A percentile compares a stretch with the other conserved stretches of the same genome.
Evolutionary conservation across 2,888 invertebrate genomes (phyloP).

Genomic region (Phania funesta): DNA sequence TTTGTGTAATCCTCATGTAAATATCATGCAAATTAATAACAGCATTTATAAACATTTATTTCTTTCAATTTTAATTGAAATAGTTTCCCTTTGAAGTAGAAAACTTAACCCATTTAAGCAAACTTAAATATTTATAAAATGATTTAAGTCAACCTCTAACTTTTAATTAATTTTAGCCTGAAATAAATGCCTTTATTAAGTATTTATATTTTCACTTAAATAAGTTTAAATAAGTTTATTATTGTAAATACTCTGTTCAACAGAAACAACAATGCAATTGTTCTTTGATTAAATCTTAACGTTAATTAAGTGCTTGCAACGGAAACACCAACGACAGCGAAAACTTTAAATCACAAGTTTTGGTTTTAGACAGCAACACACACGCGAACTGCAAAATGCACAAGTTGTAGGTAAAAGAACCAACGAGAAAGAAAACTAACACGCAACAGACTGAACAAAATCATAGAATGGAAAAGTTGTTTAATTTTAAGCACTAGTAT

Average conservation of each 20-base stretch:
- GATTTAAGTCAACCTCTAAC: not conserved
- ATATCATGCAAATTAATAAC: conserved; percentile 4
- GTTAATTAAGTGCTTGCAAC: conserved; percentile 16
- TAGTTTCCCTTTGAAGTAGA: too few relatives aligned
- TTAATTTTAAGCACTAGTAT: too few relatives aligned
- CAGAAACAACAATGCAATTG: not conserved
- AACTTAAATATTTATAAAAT: not conserved
- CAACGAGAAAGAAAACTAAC: not conserved
- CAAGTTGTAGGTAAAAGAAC: conserved; percentile 19
- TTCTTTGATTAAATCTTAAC: not conserved
- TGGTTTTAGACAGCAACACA: not conserved
- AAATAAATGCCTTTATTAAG: not conserved
- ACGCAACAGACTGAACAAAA: not conserved
- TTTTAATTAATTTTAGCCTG: not conserved
- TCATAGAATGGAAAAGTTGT: too few relatives aligned
- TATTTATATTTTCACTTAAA: not conserved
- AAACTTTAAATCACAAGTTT: conserved; percentile 25
- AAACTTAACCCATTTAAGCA: too few relatives aligned
- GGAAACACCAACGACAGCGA: not conserved
- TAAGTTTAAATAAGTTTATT: not conserved
- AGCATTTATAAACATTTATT: too few relatives aligned
- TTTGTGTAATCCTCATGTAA: not conserved
- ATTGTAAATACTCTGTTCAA: not conserved
- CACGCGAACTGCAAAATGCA: conserved; percentile 12
- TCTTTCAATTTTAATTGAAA: too few relatives aligned